Evolutionary conservation across 2,797 vertebrate species (phyloP), one percentile per base, ranked within the genome.

Genomic region (Peromyscus melanophrys): DNA sequence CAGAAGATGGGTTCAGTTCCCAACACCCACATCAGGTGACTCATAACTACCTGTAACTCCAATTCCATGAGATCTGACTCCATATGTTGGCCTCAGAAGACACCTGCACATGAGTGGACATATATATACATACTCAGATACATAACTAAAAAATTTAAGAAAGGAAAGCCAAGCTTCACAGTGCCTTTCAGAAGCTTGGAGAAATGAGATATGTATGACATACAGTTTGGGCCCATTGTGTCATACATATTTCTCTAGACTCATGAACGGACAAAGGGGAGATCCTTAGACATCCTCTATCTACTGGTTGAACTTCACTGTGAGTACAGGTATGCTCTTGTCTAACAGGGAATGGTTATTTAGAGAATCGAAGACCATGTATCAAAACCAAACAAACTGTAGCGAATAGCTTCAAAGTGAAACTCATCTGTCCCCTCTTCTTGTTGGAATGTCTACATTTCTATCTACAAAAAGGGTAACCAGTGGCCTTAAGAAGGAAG

Each of bases 211-310:
- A 55, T 55, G 3, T 55, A 55, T 55, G 52, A 55, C 52, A 55
- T 55, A 55, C 16, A 55, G 52, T 55, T 55, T 88, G 31, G 31
- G 73, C 55, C 52, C 81, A 93, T 43, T n/a, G 46, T 89, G 9
- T 85, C 49, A 46, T 9, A n/a, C 3, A 61, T 43, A 37, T 67
- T 37, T 77, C 81, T 93, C 77, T 67, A 89, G 59, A 83, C 17
- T 92, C n/a, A 34, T 89, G 29, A 61, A 65, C 73, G 73, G 59
- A 43, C n/a, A 81, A 93, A 73, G 71, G 59, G 10, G 92, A 89
- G 49, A 80, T 84, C 34, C 14, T 21, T 87, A 43, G 13, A 71
- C 17, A 46, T 13, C 19, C 40, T 78, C 67, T 77, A 12, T 40
- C 8, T 17, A 73, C 11, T 25, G 37, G 2, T 14, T 23, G 2